phyloP scores from a whole-genome alignment of 2,113 vertebrate species.

The Eublepharis macularius region DNA sequence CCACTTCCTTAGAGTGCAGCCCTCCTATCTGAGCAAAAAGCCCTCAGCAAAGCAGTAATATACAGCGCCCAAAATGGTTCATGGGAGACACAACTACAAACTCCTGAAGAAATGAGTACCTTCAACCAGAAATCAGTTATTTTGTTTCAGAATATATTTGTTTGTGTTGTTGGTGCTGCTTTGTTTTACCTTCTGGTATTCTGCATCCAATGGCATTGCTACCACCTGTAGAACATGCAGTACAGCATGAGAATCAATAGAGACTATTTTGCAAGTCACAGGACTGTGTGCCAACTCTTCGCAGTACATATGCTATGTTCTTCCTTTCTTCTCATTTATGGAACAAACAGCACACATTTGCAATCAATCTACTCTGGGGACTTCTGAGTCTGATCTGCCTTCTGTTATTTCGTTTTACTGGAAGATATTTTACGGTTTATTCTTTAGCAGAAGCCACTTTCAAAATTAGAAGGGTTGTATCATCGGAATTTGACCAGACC shows the following conservation, averaged over 20 bases:
- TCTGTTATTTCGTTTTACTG: neutral
- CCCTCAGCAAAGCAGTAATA: too few relatives aligned
- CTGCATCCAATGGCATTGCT: neutral
- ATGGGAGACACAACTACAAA: neutral
- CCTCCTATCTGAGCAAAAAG: too few relatives aligned
- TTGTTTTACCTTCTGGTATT: constrained; percentile 28
- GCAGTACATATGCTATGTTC: neutral
- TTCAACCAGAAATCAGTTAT: constrained; percentile 25
- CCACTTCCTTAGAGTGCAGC: too few relatives aligned
- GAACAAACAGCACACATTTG: neutral
- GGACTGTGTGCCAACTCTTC: neutral
- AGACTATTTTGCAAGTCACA: neutral
- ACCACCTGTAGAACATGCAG: neutral
- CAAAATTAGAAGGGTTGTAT: neutral
- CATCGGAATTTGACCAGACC: neutral
- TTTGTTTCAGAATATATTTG: constrained; percentile 38
- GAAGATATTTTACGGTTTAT: neutral
- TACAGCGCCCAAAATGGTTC: neutral
- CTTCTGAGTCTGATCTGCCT: neutral
- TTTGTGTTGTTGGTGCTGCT: constrained; percentile 15
- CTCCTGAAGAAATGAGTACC: constrained; percentile 17
- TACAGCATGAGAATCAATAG: neutral
- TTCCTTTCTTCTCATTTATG: neutral
- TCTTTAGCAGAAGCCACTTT: neutral
- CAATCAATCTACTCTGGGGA: neutral